Conservation (phyloP, 2,797 vertebrate species). For the Anguilla marmorata region DNA sequence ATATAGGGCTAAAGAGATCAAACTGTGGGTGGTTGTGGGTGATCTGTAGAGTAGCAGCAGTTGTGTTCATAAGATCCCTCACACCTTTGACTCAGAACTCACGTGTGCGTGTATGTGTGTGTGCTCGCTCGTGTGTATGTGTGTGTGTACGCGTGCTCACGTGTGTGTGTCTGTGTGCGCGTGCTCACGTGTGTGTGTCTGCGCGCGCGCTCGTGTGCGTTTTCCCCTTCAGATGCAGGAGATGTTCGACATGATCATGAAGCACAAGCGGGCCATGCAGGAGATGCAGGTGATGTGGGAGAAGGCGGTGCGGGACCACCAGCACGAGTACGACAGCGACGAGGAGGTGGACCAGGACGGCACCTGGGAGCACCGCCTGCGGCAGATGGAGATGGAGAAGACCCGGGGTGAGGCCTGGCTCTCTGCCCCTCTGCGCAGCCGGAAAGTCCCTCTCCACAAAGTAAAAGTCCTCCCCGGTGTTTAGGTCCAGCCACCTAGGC, state of each 20-base stretch:
- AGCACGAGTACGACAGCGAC: slow-evolving; percentile 95
- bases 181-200: not conserved
- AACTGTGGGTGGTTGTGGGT: not conserved
- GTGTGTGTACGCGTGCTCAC: not conserved
- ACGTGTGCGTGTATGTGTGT: not conserved
- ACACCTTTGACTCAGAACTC: too few relatives aligned
- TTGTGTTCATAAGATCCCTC: not conserved
- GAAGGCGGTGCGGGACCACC: slow-evolving; percentile 87
- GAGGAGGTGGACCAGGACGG: slow-evolving; percentile 90
- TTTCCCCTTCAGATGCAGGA: slow-evolving; percentile 87
- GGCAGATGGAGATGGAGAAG: slow-evolving; percentile 98
- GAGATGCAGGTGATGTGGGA: slow-evolving; percentile 98
- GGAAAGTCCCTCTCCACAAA: not conserved
- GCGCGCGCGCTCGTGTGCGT: not conserved
- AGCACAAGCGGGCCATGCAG: slow-evolving; percentile 94
- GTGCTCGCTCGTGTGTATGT: slow-evolving; percentile 18
- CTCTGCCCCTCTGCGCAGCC: not conserved
- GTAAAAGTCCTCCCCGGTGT: too few relatives aligned
- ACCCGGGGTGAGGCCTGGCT: slow-evolving; percentile 76
- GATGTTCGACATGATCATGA: slow-evolving; percentile 98
- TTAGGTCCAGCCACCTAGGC: too few relatives aligned
- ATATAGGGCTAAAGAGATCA: not conserved
- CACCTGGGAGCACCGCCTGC: slow-evolving; percentile 94
- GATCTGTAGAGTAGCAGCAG: too few relatives aligned
- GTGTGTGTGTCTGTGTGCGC: not conserved